Conservation (phyloP, 2,888 invertebrate genomes). For the Dynastes hyllus region DNA sequence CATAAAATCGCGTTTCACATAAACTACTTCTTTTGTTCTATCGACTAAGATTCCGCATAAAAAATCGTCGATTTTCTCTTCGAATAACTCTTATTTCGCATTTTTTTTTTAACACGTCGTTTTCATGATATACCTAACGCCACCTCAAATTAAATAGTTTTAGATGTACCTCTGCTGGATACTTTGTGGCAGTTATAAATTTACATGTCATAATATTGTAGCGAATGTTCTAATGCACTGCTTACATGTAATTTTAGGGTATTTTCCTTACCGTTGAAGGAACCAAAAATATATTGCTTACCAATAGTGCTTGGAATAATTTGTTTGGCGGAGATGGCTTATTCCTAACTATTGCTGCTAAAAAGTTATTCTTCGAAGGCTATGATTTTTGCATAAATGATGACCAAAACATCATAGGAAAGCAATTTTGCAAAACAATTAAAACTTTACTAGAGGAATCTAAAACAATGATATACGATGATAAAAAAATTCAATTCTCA, state of each 20-base stretch:
- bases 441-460: background rate
- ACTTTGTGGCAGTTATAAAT: too few relatives aligned
- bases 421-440: background rate
- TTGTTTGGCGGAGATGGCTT: conserved; percentile 72
- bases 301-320: conserved; percentile 60
- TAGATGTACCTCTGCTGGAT: too few relatives aligned
- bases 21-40: too few relatives aligned
- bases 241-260: conserved; percentile 7
- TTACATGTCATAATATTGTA: too few relatives aligned
- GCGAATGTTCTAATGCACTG: too few relatives aligned
- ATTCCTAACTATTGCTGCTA: conserved; percentile 73
- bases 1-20: too few relatives aligned
- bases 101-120: too few relatives aligned
- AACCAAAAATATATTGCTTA: background rate
- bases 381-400: conserved; percentile 70
- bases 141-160: too few relatives aligned
- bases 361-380: conserved; percentile 77
- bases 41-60: too few relatives aligned
- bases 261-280: conserved; percentile 16
- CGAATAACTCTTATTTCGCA: too few relatives aligned
- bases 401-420: background rate
- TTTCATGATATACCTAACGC: too few relatives aligned
- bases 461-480: conserved; percentile 35
- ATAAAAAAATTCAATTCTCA: conserved; percentile 33
- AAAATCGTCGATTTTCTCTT: too few relatives aligned